phyloP scores from a whole-genome alignment of 2,113 vertebrate species.

The Prionailurus viverrinus region DNA sequence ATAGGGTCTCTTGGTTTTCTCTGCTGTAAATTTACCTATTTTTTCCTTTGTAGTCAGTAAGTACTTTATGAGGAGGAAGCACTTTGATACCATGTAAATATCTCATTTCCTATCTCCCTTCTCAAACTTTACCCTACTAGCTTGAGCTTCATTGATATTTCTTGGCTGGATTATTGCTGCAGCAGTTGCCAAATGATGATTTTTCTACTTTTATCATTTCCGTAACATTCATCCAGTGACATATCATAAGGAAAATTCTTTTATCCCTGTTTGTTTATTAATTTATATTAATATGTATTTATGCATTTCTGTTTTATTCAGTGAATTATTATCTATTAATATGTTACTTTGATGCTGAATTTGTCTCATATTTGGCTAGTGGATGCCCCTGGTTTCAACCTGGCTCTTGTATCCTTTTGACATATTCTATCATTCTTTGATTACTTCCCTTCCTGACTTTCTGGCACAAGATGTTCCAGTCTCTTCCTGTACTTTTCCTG shows the following conservation, averaged over 20 bases:
- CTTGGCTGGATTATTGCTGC: not conserved
- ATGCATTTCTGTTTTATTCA: conserved; percentile 5
- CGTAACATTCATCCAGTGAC: not conserved
- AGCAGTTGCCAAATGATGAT: not conserved
- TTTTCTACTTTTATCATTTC: not conserved
- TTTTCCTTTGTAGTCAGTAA: not conserved
- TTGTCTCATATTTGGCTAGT: conserved; percentile 1
- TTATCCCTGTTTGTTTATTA: not conserved
- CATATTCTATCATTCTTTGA: not conserved
- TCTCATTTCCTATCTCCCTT: not conserved
- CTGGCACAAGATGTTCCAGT: not conserved
- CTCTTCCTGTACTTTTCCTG: not conserved
- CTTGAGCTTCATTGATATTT: conserved; percentile 8
- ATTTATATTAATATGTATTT: not conserved
- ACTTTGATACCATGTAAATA: not conserved
- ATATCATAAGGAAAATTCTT: not conserved
- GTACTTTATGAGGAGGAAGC: not conserved
- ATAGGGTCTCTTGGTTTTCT: not conserved
- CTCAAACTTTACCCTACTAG: not conserved
- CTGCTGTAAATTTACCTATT: not conserved
- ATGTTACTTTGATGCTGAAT: not conserved
- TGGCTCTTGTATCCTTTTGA: conserved; percentile 21
- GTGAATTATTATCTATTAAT: not conserved
- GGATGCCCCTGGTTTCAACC: not conserved
- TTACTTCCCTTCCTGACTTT: not conserved